A percentile compares a stretch with the other conserved stretches of the same genome.
phyloP scores from a whole-genome alignment of 2,888 invertebrate species.

The Chalcosyrphus nemorum region DNA sequence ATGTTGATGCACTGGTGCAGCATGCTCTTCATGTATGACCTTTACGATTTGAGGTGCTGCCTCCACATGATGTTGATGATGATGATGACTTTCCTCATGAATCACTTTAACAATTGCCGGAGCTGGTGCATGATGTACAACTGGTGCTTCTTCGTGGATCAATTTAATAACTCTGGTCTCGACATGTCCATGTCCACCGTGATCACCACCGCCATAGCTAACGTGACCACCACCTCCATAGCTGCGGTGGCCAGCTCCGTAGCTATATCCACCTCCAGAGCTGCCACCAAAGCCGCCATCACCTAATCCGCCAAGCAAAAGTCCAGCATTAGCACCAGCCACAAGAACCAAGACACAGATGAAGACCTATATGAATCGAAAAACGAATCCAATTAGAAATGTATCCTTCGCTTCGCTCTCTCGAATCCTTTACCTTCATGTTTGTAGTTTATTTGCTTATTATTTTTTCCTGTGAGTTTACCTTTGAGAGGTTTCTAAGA shows the following conservation, averaged over 20 bases:
- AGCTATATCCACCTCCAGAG: background rate
- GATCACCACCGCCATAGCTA: background rate
- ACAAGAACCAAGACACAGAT: conserved; percentile 52
- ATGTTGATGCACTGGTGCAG: conserved; percentile 24
- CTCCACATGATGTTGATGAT: conserved; percentile 51
- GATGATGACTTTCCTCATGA: conserved; percentile 31
- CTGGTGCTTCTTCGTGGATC: conserved; percentile 44
- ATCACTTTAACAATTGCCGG: conserved; percentile 41
- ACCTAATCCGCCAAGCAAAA: conserved; percentile 23
- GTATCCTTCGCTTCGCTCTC: background rate
- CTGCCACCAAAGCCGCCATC: conserved; percentile 2
- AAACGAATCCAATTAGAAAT: background rate
- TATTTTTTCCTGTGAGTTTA: conserved; percentile 7
- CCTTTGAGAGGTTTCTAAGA: conserved; percentile 22
- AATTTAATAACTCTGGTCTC: conserved; percentile 17
- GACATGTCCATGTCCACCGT: background rate
- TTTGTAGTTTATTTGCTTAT: conserved; percentile 47
- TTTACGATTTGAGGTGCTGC: conserved; percentile 43
- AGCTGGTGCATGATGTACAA: conserved; percentile 14
- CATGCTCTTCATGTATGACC: conserved; percentile 8
- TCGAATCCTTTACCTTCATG: conserved; percentile 44
- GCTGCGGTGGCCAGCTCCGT: conserved; percentile 2
- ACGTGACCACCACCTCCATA: background rate
- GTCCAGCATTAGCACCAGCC: conserved; percentile 61
- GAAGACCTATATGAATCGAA: conserved; percentile 34